Conservation (phyloP, 2,797 vertebrate genomes). For the Antennarius maculatus region DNA sequence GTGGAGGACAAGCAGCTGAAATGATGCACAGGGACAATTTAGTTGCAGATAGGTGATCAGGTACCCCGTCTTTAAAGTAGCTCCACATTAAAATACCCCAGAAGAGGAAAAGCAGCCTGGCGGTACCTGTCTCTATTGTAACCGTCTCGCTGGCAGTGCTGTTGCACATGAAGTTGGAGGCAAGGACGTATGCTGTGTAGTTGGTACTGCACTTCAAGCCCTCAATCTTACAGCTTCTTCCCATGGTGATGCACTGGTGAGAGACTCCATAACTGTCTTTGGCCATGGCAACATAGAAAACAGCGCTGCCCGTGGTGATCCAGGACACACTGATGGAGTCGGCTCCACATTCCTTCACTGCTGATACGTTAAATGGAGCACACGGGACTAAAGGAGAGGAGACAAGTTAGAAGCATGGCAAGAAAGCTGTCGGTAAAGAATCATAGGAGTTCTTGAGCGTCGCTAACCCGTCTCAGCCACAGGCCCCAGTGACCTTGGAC, state of each 20-base stretch:
- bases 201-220: constrained; percentile 76
- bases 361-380: constrained; percentile 65
- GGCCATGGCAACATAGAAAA: constrained; percentile 69
- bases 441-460: not conserved
- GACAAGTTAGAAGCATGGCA: not conserved
- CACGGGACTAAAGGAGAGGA: constrained; percentile 76
- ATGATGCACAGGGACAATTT: not conserved
- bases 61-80: too few relatives aligned
- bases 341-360: constrained; percentile 67
- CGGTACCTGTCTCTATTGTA: constrained; percentile 77
- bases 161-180: constrained; percentile 79
- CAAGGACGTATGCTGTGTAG: constrained; percentile 68
- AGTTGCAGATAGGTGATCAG: too few relatives aligned
- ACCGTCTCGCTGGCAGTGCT: constrained; percentile 69
- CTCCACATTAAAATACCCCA: not conserved
- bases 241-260: constrained; percentile 61
- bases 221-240: constrained; percentile 61
- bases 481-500: constrained; percentile 58
- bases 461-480: constrained; percentile 78
- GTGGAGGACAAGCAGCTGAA: constrained; percentile 76
- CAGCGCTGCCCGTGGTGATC: constrained; percentile 47
- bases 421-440: not conserved
- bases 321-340: constrained; percentile 74
- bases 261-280: constrained; percentile 47
- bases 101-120: not conserved